phyloP scores from a whole-genome alignment of 2,888 invertebrate genomes.

The Himalopsyche tibetana region DNA sequence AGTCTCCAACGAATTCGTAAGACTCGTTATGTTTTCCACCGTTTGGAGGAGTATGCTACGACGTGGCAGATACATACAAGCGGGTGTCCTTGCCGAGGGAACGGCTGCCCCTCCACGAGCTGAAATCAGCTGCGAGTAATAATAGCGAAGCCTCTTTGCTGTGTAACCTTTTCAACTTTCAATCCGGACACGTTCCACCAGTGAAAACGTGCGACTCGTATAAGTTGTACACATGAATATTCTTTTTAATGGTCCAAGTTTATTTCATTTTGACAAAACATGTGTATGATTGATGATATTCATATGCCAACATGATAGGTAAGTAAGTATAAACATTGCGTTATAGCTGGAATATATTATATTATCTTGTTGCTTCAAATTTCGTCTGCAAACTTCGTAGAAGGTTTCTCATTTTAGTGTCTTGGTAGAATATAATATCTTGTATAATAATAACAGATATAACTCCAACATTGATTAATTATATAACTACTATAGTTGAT shows the following conservation, averaged over 20 bases:
- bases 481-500: too few species aligned
- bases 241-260: neutral
- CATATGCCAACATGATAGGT: too few species aligned
- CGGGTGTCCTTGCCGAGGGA: constrained; percentile 9
- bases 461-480: too few species aligned
- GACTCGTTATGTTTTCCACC: too few species aligned
- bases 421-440: too few species aligned
- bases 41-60: neutral
- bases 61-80: neutral
- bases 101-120: constrained; percentile 26
- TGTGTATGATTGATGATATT: neutral
- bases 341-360: too few species aligned
- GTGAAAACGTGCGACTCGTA: neutral
- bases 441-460: too few species aligned
- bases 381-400: too few species aligned
- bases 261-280: neutral
- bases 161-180: constrained; percentile 16
- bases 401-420: too few species aligned
- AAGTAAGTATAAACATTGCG: too few species aligned
- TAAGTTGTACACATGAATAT: neutral
- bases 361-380: too few species aligned
- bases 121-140: constrained; percentile 21
- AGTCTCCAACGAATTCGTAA: too few species aligned
- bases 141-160: constrained; percentile 10
- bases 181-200: constrained; percentile 12